phyloP scores from a whole-genome alignment of 2,797 vertebrate species.

The Sebastolobus alascanus region DNA sequence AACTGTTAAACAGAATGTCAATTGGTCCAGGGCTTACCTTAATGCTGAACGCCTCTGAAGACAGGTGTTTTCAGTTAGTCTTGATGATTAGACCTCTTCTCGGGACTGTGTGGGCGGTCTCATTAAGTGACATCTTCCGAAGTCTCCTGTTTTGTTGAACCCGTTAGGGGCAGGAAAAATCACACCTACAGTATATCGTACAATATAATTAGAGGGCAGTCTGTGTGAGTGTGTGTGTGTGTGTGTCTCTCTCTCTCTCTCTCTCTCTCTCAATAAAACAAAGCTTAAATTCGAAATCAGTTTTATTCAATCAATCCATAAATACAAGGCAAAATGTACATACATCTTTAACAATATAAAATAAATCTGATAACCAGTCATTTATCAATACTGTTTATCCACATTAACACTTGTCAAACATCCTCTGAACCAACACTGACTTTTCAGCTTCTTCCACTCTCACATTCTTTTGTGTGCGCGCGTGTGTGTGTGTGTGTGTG shows the following conservation, averaged over 20 bases:
- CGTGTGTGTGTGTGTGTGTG: too few species aligned
- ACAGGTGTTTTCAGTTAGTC: too few species aligned
- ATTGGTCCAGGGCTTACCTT: not conserved
- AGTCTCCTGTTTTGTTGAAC: too few species aligned
- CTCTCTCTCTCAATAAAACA: not conserved
- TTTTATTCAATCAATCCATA: constrained; percentile 3
- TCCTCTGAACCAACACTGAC: constrained; percentile 7
- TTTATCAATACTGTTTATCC: not conserved
- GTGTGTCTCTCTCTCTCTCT: not conserved
- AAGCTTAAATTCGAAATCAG: not conserved
- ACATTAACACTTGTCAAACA: constrained; percentile 3
- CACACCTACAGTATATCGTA: too few species aligned
- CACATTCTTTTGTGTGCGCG: not conserved
- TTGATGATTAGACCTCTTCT: too few species aligned
- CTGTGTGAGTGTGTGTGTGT: too few species aligned
- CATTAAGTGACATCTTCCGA: too few species aligned
- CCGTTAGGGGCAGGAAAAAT: too few species aligned
- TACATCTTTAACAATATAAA: not conserved
- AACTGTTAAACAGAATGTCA: not conserved
- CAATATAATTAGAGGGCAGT: too few species aligned
- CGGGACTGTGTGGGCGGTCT: too few species aligned
- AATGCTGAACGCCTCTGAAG: too few species aligned
- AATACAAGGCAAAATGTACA: constrained; percentile 1
- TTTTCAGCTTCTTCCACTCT: not conserved
- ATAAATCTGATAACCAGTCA: not conserved